Evolutionary conservation across 2,888 invertebrate genomes (phyloP).

Genomic region (Caenorhabditis uteleia): DNA sequence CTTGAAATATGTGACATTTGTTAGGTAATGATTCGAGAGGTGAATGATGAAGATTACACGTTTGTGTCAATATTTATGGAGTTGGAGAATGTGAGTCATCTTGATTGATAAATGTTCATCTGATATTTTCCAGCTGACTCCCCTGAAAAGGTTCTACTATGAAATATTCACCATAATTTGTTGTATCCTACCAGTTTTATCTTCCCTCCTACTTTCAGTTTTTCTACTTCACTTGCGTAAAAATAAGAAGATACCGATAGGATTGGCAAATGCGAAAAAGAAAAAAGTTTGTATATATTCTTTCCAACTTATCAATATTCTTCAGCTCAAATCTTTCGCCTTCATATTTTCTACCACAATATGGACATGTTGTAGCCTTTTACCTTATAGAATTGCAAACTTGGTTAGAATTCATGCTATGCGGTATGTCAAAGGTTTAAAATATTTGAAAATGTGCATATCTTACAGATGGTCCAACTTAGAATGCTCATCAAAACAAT

Average conservation of each 20-base stretch:
- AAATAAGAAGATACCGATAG: constrained; percentile 48
- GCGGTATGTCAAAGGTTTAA: constrained; percentile 44
- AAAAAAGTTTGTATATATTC: no score
- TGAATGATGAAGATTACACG: no score
- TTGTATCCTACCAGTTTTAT: constrained; percentile 66
- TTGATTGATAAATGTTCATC: no score
- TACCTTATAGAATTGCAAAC: constrained; percentile 68
- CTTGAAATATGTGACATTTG: not conserved
- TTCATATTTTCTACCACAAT: constrained; percentile 69
- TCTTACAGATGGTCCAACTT: constrained; percentile 49
- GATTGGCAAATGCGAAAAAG: no score
- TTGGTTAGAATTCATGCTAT: constrained; percentile 67
- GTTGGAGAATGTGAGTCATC: no score
- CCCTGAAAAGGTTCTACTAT: constrained; percentile 64
- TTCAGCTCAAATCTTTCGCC: constrained; percentile 65
- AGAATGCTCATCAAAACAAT: constrained; percentile 53
- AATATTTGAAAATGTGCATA: no score
- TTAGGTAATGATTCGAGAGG: no score
- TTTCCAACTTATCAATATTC: constrained; percentile 17
- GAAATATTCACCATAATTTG: constrained; percentile 67
- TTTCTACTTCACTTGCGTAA: constrained; percentile 64
- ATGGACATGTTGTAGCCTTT: constrained; percentile 67
- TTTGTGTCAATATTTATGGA: no score
- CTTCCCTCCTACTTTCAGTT: constrained; percentile 66
- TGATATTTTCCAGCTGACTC: constrained; percentile 58